Conservation (phyloP, 2,113 vertebrate species). For the Labrus mixtus region DNA sequence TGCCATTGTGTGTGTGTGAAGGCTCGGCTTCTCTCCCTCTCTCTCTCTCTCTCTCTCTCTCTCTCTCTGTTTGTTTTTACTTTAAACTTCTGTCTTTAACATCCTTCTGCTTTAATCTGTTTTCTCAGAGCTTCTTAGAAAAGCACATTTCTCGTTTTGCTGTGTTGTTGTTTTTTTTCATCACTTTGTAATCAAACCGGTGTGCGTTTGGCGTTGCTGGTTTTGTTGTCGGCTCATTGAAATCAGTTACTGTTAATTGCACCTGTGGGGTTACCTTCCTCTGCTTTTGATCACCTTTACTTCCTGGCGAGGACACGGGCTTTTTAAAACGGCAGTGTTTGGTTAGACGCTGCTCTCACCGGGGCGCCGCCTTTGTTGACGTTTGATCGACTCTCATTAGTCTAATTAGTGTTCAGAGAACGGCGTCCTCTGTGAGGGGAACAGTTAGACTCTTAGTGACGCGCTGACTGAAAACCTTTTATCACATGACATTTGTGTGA, state of each 20-base stretch:
- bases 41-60: too few species aligned
- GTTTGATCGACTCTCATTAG: background rate
- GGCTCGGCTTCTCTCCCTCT: background rate
- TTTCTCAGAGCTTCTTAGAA: too few species aligned
- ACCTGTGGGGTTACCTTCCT: background rate
- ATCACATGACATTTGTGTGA: background rate
- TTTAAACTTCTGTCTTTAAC: too few species aligned
- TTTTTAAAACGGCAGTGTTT: background rate
- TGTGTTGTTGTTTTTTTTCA: too few species aligned
- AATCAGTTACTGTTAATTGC: background rate
- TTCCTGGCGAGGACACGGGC: background rate
- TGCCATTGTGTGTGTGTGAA: conserved; percentile 2
- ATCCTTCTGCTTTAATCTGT: too few species aligned
- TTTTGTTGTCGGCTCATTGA: background rate
- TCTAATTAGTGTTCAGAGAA: background rate
- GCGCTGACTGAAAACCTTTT: background rate
- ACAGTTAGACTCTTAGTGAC: background rate
- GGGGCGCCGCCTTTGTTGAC: background rate
- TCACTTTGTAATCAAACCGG: background rate
- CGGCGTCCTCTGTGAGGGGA: background rate
- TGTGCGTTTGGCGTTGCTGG: too few species aligned
- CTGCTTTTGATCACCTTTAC: background rate
- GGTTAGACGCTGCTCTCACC: background rate
- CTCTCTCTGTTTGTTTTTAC: too few species aligned
- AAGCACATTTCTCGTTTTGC: too few species aligned